Percentiles rank a stretch among this genome's conserved stretches.
Evolutionary conservation across 2,113 vertebrate species (phyloP).

Genomic region (Benitochromis conjunctus): DNA sequence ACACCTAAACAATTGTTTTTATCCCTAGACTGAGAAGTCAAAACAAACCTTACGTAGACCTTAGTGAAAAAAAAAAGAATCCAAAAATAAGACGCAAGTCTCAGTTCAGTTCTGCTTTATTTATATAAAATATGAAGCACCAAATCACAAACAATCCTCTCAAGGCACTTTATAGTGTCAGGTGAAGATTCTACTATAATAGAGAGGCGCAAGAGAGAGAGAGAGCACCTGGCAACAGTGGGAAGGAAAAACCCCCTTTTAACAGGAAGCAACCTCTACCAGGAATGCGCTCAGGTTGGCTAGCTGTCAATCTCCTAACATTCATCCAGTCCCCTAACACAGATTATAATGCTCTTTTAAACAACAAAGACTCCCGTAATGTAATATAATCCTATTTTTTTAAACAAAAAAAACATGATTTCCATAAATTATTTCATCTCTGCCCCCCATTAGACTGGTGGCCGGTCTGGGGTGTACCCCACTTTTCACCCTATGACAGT

Average conservation of each 20-base stretch:
- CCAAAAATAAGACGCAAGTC: not conserved
- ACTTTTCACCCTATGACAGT: not conserved
- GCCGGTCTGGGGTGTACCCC: not conserved
- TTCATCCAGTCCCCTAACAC: accelerated
- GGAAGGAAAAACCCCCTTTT: not conserved
- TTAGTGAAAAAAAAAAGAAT: not conserved
- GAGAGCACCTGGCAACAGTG: not conserved
- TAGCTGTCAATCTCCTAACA: no score
- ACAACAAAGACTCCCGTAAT: not conserved
- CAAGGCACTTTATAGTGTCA: accelerated
- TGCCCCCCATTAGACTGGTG: not conserved
- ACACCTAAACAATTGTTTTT: not conserved
- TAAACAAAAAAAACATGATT: not conserved
- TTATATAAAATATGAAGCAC: not conserved
- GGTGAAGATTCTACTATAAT: not conserved
- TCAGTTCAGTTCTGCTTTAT: not conserved
- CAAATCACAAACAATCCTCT: not conserved
- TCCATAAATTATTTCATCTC: not conserved
- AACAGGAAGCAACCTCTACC: not conserved
- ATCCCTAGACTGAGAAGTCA: not conserved
- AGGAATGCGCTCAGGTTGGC: not conserved
- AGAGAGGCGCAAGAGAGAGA: accelerated
- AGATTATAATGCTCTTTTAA: not conserved
- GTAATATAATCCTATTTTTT: not conserved
- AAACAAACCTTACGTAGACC: not conserved